Conservation (phyloP, 2,888 invertebrate genomes). For the Subacronicta megacephala region DNA sequence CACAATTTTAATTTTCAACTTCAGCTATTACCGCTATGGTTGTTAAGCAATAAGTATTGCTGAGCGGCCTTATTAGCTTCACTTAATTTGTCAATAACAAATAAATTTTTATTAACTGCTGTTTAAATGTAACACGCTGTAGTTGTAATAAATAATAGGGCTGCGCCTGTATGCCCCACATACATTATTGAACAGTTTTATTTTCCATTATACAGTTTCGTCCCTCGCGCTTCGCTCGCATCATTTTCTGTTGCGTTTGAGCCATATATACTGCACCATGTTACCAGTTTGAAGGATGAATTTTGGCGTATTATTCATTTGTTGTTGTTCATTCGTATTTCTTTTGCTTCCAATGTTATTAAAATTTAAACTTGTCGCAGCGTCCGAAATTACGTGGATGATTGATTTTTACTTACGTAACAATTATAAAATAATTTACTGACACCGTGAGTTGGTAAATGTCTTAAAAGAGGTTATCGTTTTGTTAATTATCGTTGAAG, state of each 20-base stretch:
- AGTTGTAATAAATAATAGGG: slow-evolving; percentile 59
- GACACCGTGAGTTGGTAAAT: slow-evolving; percentile 41
- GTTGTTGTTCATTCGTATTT: no score
- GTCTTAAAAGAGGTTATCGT: slow-evolving; percentile 59
- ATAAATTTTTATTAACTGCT: slow-evolving; percentile 32
- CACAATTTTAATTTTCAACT: slow-evolving; percentile 1
- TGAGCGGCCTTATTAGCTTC: slow-evolving; percentile 18
- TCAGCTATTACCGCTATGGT: background rate
- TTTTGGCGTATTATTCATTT: no score
- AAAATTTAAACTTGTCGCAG: no score
- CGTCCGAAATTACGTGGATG: no score
- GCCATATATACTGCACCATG: slow-evolving; percentile 41
- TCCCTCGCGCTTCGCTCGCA: slow-evolving; percentile 38
- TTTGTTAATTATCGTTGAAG: slow-evolving; percentile 57
- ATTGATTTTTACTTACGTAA: no score
- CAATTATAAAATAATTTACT: background rate
- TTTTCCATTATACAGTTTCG: slow-evolving; percentile 67
- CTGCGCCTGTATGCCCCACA: slow-evolving; percentile 51
- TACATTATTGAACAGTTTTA: slow-evolving; percentile 79
- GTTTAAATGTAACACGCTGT: slow-evolving; percentile 51
- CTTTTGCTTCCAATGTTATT: no score
- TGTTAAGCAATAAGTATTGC: background rate
- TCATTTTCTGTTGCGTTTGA: slow-evolving; percentile 57
- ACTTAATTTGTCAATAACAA: slow-evolving; percentile 34
- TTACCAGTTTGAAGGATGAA: no score